Percentiles rank a stretch among this genome's conserved stretches.
Evolutionary conservation across 2,797 vertebrate genomes (phyloP).

Genomic region (Enteromius afrohamiltoni): DNA sequence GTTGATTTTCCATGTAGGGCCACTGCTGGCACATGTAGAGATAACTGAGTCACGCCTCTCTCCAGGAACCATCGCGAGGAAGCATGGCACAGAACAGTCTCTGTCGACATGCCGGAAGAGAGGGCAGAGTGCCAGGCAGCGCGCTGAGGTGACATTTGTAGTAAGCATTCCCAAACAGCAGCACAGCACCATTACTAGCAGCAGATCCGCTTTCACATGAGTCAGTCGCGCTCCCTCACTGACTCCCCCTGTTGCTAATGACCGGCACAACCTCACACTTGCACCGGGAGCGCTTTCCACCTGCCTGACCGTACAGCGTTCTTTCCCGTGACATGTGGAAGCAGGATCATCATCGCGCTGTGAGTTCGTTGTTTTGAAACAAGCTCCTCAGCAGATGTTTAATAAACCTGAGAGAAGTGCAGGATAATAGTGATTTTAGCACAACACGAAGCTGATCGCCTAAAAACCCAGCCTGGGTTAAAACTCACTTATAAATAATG

Average conservation of each 20-base stretch:
- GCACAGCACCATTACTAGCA: constrained; percentile 69
- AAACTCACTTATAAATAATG: not conserved
- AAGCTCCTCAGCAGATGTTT: constrained; percentile 16
- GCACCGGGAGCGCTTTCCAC: constrained; percentile 20
- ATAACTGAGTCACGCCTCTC: constrained; percentile 64
- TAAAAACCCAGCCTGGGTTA: not conserved
- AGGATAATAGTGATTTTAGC: not conserved
- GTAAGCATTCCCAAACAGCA: constrained; percentile 69
- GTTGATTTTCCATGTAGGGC: constrained; percentile 24
- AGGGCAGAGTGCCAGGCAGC: constrained; percentile 58
- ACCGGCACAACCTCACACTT: constrained; percentile 30
- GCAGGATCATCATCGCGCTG: not conserved
- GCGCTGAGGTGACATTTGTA: constrained; percentile 73
- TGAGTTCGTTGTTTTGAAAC: constrained; percentile 13
- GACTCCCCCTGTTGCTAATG: constrained; percentile 59
- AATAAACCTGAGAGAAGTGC: constrained; percentile 1
- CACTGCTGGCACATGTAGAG: constrained; percentile 20
- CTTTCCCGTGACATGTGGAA: constrained; percentile 18
- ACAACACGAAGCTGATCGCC: not conserved
- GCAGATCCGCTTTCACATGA: constrained; percentile 62
- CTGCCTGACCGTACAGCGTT: not conserved
- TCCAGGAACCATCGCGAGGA: constrained; percentile 56
- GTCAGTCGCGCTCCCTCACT: constrained; percentile 59
- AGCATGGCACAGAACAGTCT: constrained; percentile 54
- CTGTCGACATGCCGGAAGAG: constrained; percentile 41